Evolutionary conservation across 37 sponge, comb jelly and placozoan genomes (phyloP).

Genomic region (Dysidea cf. avara): DNA sequence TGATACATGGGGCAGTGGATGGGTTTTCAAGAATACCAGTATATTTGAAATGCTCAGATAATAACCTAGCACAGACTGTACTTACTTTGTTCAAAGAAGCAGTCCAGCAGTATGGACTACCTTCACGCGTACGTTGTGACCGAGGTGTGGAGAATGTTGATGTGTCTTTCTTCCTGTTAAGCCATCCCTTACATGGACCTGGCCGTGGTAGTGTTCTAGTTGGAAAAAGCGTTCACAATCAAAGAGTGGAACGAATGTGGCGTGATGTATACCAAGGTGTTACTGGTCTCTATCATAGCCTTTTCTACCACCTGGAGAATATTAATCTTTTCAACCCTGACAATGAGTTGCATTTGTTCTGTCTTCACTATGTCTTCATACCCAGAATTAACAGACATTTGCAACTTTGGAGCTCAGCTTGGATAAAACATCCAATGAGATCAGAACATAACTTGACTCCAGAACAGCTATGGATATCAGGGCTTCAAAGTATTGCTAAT

Average conservation of each 20-base stretch:
- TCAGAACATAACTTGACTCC: conserved; percentile 36
- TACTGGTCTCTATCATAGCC: conserved; percentile 1
- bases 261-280: conserved; percentile 45
- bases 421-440: conserved; percentile 28
- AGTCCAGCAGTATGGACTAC: conserved; percentile 31
- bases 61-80: conserved; percentile 50
- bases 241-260: conserved; percentile 52
- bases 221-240: conserved; percentile 59
- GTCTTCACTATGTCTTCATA: conserved; percentile 29
- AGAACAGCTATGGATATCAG: no score
- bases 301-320: conserved; percentile 31
- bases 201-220: conserved; percentile 28
- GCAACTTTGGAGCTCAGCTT: neutral
- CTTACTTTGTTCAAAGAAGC: conserved; percentile 22
- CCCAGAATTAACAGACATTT: conserved; percentile 24
- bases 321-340: conserved; percentile 26
- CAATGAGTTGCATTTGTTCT: conserved; percentile 31
- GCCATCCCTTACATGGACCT: conserved; percentile 43
- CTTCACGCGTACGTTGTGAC: conserved; percentile 50
- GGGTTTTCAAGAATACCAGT: conserved; percentile 36
- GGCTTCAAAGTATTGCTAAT: no score
- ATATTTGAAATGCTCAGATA: conserved; percentile 7
- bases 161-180: conserved; percentile 34
- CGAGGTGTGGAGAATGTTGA: conserved; percentile 40
- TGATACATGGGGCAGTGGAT: conserved; percentile 56